Conservation (phyloP, 2,797 vertebrate genomes). For the Acipenser transmontanus region DNA sequence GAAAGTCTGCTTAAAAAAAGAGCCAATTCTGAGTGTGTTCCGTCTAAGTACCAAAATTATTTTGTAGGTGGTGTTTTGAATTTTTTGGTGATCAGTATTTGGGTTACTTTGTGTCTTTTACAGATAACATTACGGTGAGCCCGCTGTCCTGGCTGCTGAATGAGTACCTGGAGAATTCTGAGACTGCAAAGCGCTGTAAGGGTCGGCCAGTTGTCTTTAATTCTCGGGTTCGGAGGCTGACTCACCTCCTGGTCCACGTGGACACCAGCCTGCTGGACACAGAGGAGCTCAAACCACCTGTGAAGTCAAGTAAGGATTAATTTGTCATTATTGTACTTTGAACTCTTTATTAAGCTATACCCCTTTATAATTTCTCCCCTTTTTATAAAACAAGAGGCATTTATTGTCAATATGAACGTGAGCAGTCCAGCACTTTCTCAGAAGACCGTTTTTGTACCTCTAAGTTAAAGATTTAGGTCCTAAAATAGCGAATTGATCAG, state of each 20-base stretch:
- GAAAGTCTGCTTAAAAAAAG: too few relatives aligned
- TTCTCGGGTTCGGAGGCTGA: conserved; percentile 75
- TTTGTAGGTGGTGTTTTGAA: background rate
- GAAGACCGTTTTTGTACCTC: too few relatives aligned
- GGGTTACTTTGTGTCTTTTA: background rate
- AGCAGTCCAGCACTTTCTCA: too few relatives aligned
- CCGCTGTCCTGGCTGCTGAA: conserved; percentile 82
- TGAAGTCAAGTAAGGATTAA: conserved; percentile 58
- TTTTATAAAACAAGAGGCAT: too few relatives aligned
- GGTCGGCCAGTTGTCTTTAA: conserved; percentile 63
- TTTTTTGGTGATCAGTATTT: background rate
- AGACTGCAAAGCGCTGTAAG: conserved; percentile 35
- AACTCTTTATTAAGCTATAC: too few relatives aligned
- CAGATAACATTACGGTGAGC: conserved; percentile 52
- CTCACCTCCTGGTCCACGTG: conserved; percentile 79
- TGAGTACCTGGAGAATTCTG: conserved; percentile 63
- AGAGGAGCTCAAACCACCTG: conserved; percentile 53
- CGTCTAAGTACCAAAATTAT: background rate
- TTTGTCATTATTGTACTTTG: background rate
- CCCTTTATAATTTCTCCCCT: too few relatives aligned
- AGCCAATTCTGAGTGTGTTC: background rate
- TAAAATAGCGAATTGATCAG: too few relatives aligned
- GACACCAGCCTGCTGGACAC: conserved; percentile 57
- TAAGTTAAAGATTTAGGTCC: too few relatives aligned
- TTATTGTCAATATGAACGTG: too few relatives aligned